A percentile compares a stretch with the other conserved stretches of the same genome.
Evolutionary conservation across 2,113 vertebrate genomes (phyloP).

Genomic region (Colossoma macropomum): DNA sequence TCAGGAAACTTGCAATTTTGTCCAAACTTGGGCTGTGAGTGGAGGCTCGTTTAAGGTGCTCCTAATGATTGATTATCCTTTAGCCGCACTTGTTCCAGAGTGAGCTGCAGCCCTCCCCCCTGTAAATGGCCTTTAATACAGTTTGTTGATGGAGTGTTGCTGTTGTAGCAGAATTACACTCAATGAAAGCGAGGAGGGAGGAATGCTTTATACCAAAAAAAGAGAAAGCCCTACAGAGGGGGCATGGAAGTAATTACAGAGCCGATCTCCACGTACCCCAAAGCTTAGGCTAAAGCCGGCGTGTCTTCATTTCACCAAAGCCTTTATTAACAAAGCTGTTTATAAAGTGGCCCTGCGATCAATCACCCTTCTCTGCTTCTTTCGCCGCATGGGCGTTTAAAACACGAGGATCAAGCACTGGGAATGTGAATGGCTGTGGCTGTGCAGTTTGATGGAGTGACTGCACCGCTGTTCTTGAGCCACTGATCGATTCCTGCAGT

Average conservation of each 20-base stretch:
- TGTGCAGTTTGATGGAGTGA: conserved; percentile 40
- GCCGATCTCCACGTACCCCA: conserved; percentile 27
- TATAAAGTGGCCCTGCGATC: conserved; percentile 60
- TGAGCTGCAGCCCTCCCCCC: conserved; percentile 62
- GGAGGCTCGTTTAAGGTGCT: conserved; percentile 51
- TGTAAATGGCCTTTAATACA: conserved; percentile 73
- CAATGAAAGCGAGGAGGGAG: conserved; percentile 56
- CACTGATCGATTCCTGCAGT: conserved; percentile 47
- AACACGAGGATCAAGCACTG: conserved; percentile 31
- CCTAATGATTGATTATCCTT: conserved; percentile 69
- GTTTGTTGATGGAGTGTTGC: conserved; percentile 70
- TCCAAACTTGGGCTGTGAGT: conserved; percentile 59
- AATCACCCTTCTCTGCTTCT: conserved; percentile 53
- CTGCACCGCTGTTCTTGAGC: conserved; percentile 28
- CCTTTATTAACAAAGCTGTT: conserved; percentile 69
- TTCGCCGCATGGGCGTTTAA: conserved; percentile 52
- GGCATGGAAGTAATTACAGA: conserved; percentile 65
- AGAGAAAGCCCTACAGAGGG: conserved; percentile 42
- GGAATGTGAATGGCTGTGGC: conserved; percentile 26
- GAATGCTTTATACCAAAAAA: conserved; percentile 35
- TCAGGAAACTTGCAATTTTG: conserved; percentile 65
- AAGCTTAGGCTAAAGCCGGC: conserved; percentile 3
- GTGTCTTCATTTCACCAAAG: not conserved
- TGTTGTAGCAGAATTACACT: conserved; percentile 60
- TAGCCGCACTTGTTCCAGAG: conserved; percentile 60